Evolutionary conservation across 2,113 vertebrate species (phyloP), one percentile per base, ranked within the genome.

Genomic region (Thryonomys swinderianus): DNA sequence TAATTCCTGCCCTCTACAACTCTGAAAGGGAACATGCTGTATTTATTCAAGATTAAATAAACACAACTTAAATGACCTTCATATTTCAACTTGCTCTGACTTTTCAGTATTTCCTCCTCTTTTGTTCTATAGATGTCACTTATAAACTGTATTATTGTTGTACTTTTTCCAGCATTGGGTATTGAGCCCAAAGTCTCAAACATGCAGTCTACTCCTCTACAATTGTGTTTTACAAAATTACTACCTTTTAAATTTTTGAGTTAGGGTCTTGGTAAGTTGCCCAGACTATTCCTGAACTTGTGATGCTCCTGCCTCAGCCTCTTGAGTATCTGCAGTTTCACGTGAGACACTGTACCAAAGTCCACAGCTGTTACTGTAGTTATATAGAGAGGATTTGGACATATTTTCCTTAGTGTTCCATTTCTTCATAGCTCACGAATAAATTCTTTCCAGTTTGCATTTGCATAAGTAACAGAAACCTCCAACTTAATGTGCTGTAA

Each of bases 31-130:
- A 92, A 32, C 34, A 67, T 30, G n/a, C 34, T 74, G 62, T 8
- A 67, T 87, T 90, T 34, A 84, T 34, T 83, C 74, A 90, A 57
- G 71, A 93, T 90, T 42, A 92, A 92, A 32, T 40, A 71, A 71
- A 89, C 42, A 86, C 37, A 81, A 61, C 17, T 79, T 90, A 84
- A 91, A 61, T 79, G 61, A 83, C 67, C 55, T 86, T 83, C n/a
- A 67, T 51, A 67, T 55, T 95, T 57, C 57, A 74, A 25, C 12
- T 13, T 20, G 37, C 66, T 67, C 7, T 21, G 57, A 27, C 7
- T 42, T 55, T 93, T 67, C 76, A 79, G 37, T 62, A 57, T 74
- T 84, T 62, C 32, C 53, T 40, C 45, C 88, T 87, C 45, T 80
- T 62, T 25, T 82, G 40, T 45, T 27, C 55, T 80, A 42, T 3